Conservation (phyloP, 2,797 vertebrate genomes). For the Rhodeus uyekii region DNA sequence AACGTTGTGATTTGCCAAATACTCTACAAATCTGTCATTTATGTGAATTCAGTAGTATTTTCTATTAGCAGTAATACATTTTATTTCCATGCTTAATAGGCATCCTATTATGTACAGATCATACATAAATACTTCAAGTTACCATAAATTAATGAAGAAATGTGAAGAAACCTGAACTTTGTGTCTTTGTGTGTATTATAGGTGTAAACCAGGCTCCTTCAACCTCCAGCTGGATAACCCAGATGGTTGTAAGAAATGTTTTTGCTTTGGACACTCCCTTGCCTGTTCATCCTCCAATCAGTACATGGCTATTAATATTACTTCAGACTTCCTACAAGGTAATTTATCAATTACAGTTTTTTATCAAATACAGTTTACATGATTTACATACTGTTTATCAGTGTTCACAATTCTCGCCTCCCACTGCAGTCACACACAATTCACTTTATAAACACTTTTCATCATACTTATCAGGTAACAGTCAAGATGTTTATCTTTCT, state of each 20-base stretch:
- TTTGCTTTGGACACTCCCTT: constrained; percentile 89
- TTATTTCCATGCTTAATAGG: background rate
- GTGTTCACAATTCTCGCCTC: background rate
- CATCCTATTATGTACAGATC: background rate
- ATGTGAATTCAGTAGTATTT: background rate
- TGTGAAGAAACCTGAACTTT: background rate
- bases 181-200: constrained; percentile 59
- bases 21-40: background rate
- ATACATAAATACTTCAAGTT: background rate
- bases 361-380: background rate
- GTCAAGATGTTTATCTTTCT: no score
- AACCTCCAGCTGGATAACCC: constrained; percentile 81
- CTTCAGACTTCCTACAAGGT: constrained; percentile 85
- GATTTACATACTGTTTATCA: background rate
- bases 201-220: constrained; percentile 89
- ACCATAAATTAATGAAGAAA: background rate
- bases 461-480: background rate
- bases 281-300: constrained; percentile 75
- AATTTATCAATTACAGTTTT: constrained; percentile 41
- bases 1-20: no score
- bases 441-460: background rate
- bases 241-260: constrained; percentile 84
- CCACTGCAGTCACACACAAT: background rate
- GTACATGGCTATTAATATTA: constrained; percentile 72
- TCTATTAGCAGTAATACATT: background rate